Evolutionary conservation across 2,113 vertebrate species (phyloP).

Genomic region (Leptodactylus fuscus): DNA sequence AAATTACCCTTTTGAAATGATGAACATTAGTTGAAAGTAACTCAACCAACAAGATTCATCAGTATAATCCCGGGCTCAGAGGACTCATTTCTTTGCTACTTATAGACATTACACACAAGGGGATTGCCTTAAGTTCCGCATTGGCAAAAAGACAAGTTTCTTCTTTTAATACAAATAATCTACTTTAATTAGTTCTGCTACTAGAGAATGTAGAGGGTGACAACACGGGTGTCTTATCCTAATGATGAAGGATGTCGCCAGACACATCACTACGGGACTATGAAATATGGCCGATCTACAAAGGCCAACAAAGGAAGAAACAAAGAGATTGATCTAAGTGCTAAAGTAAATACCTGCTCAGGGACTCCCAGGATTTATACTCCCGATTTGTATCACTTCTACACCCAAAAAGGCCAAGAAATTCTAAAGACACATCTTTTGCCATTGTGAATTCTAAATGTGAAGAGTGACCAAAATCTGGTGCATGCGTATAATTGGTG

Average conservation of each 20-base stretch:
- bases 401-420: neutral
- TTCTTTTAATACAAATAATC: conserved; percentile 20
- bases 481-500: too few relatives aligned
- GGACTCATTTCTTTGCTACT: conserved; percentile 12
- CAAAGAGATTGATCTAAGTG: neutral
- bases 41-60: conserved; percentile 32
- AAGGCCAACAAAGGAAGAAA: neutral
- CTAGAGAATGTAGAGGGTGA: neutral
- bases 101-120: conserved; percentile 19
- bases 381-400: neutral
- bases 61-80: neutral
- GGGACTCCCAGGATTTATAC: neutral
- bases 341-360: neutral
- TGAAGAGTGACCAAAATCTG: too few relatives aligned
- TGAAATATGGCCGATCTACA: conserved; percentile 12
- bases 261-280: neutral
- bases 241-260: neutral
- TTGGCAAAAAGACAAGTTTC: conserved; percentile 11
- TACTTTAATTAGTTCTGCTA: conserved; percentile 25
- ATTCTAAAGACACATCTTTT: neutral
- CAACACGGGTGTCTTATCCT: neutral
- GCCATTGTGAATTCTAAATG: neutral
- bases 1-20: conserved; percentile 27
- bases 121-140: conserved; percentile 11
- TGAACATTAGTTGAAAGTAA: conserved; percentile 26